Base-by-base conservation (phyloP, 2,888 invertebrate species). In the Unio delphinus region DNA sequence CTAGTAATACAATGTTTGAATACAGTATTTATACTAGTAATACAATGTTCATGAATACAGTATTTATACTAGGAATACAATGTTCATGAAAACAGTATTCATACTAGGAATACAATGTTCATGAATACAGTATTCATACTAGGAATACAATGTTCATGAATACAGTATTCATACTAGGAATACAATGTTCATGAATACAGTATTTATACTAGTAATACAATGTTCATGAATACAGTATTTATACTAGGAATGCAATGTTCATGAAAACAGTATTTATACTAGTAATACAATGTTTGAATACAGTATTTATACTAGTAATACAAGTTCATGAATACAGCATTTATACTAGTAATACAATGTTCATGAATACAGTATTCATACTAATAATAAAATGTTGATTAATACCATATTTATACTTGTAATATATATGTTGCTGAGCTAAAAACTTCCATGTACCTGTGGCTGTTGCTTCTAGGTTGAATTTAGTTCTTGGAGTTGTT, bases 381-480 rank as follows among this genome's bases (percentile, higher is more conserved):
- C 11, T 59, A 59, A 20, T 59, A 26, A 59, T 23, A 45, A 45
- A 45, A 45, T 45, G 45, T 45, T 45, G 45, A 45, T 11, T 45
- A 15, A 45, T 45, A 15, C 11, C 17, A 3, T 26, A 23, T 58
- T 26, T 18, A 58, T 1, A 1, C n/a, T 58, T 2, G 59, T 58
- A 26, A 58, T n/a, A 17, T n/a, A 23, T 17, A 15, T 58, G 17
- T 23, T 58, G n/a, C 23, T 23, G n/a, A 26, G 11, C 59, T 23
- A 58, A 11, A 55, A n/a, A 20, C 26, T 56, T 15, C 8, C 30
- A 20, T 1, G 71, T 72, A 83, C 83, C 83, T 77, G 84, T 83
- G 20, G 83, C 84, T 34, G 83, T 83, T n/a, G 83, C 82, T 64
- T 84, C 83, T 30, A 82, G 72, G 65, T 82, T 80, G 68, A 82